A percentile compares a stretch with the other conserved stretches of the same genome.
These are phyloP conservation scores for Macrostomum lignano DNA, from an alignment of 1,140 invertebrate genomes.

Conservation along the genomic window DNA sequence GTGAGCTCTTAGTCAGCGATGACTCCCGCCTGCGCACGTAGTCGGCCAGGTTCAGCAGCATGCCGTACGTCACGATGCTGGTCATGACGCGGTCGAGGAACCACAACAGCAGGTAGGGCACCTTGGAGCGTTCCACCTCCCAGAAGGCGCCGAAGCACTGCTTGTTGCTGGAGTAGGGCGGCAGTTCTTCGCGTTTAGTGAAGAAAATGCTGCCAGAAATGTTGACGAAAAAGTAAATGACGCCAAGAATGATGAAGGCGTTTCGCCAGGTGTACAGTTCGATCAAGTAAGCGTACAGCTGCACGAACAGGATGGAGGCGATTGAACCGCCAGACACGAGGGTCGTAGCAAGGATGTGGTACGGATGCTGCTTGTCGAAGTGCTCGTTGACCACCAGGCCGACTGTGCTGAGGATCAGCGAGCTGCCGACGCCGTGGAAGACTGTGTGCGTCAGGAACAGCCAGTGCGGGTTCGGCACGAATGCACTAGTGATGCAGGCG, in stretches of 20 bases:
- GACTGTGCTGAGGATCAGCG: conserved; percentile 1
- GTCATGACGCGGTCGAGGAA: conserved; percentile 3
- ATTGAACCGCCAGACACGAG: conserved; percentile 5
- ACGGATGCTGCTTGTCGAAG: conserved; percentile 4
- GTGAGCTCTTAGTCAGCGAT: background rate
- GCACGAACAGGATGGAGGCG: conserved; percentile 5
- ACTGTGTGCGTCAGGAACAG: conserved; percentile 5
- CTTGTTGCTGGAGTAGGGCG: background rate
- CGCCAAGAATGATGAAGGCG: conserved; percentile 4
- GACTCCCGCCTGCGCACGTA: background rate
- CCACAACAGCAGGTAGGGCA: conserved; percentile 3
- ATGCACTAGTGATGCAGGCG: background rate
- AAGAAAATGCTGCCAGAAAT: background rate
- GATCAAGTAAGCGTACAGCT: conserved; percentile 5
- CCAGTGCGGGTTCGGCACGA: conserved; percentile 5
- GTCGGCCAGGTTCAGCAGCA: conserved; percentile 5
- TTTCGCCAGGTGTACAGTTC: conserved; percentile 2
- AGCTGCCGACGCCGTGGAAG: conserved; percentile 2
- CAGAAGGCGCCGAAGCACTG: background rate
- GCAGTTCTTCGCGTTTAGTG: background rate
- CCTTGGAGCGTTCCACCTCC: background rate
- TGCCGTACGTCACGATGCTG: conserved; percentile 5
- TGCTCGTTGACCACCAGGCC: conserved; percentile 6
- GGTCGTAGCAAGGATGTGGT: conserved; percentile 5
- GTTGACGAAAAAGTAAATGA: conserved; percentile 5